Evolutionary conservation across 2,113 vertebrate species (phyloP).

Genomic region (Catagonus wagneri): DNA sequence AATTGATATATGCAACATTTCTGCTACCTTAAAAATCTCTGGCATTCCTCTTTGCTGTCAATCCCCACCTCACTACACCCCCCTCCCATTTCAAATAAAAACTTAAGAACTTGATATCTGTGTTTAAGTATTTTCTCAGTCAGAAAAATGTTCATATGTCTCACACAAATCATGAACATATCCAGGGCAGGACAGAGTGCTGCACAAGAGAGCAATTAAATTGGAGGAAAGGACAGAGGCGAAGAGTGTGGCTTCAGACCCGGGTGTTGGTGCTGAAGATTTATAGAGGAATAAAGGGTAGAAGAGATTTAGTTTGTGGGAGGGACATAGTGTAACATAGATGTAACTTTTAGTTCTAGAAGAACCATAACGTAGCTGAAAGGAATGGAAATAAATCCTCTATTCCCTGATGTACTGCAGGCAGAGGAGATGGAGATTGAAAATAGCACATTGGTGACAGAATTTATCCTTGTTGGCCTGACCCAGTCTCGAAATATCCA

Average conservation of each 20-base stretch:
- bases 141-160: not conserved
- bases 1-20: not conserved
- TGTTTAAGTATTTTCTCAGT: not conserved
- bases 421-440: slow-evolving; percentile 48
- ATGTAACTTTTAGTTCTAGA: not conserved
- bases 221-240: not conserved
- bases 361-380: not conserved
- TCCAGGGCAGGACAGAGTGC: not conserved
- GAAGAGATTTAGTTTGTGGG: not conserved
- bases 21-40: not conserved
- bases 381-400: not conserved
- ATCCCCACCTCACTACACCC: not conserved
- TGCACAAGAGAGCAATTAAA: not conserved
- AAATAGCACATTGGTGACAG: slow-evolving; percentile 69
- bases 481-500: slow-evolving; percentile 64
- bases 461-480: slow-evolving; percentile 80
- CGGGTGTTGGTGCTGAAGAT: not conserved
- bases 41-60: not conserved
- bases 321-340: not conserved
- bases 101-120: not conserved
- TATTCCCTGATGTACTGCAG: not conserved
- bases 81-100: not conserved
- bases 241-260: not conserved
- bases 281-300: not conserved
- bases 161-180: not conserved